Evolutionary conservation across 2,888 invertebrate genomes (phyloP).

Genomic region (Hyppa rectilinea): DNA sequence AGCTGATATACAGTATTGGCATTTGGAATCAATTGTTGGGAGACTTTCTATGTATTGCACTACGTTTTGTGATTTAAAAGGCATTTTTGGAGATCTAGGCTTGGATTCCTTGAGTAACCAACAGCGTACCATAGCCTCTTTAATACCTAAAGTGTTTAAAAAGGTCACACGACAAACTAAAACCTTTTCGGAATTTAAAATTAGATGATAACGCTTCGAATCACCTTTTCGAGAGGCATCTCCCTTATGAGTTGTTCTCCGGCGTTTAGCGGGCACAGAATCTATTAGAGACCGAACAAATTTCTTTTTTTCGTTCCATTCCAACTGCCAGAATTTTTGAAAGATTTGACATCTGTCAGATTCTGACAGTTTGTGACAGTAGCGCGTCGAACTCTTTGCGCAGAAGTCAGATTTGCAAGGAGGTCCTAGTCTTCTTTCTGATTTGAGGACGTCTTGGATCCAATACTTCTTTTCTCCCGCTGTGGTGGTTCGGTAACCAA

Average conservation of each 20-base stretch:
- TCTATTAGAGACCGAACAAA: conserved; percentile 75
- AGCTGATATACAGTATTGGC: conserved; percentile 70
- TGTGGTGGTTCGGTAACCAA: conserved; percentile 73
- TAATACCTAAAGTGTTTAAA: conserved; percentile 79
- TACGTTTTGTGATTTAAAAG: conserved; percentile 75
- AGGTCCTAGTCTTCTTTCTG: conserved; percentile 75
- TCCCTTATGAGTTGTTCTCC: conserved; percentile 72
- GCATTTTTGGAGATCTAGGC: conserved; percentile 69
- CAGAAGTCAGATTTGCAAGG: conserved; percentile 75
- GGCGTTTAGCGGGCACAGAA: conserved; percentile 73
- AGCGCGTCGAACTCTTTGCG: conserved; percentile 65
- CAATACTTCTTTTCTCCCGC: conserved; percentile 71
- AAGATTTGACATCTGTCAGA: conserved; percentile 73
- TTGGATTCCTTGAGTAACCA: conserved; percentile 73
- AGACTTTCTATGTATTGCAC: conserved; percentile 76
- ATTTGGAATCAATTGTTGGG: conserved; percentile 75
- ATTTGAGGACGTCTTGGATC: conserved; percentile 80
- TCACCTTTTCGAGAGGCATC: conserved; percentile 76
- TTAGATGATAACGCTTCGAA: conserved; percentile 76
- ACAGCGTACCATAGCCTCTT: conserved; percentile 80
- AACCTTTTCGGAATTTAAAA: conserved; percentile 65
- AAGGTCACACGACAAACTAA: conserved; percentile 79
- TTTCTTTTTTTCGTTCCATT: conserved; percentile 78
- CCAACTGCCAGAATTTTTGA: conserved; percentile 78
- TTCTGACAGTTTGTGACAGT: conserved; percentile 71